Evolutionary conservation across 2,888 invertebrate species (phyloP).

Genomic region (Andrena minutula): DNA sequence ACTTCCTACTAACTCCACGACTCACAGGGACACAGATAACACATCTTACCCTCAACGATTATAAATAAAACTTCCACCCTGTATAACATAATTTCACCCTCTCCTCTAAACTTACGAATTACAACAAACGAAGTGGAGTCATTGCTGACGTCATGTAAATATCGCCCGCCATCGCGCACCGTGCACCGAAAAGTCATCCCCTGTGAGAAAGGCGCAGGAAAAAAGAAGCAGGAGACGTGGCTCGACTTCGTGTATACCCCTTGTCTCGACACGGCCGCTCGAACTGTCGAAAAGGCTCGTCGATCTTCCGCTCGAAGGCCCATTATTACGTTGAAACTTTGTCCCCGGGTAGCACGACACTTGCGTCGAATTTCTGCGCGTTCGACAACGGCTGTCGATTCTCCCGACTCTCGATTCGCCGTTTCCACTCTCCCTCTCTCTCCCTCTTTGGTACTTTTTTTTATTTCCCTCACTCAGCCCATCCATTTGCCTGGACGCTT

Average conservation of each 20-base stretch:
- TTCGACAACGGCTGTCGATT: constrained; percentile 38
- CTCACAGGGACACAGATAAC: too few relatives aligned
- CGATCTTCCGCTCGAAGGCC: constrained; percentile 27
- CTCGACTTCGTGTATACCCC: constrained; percentile 19
- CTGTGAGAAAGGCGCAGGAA: not conserved
- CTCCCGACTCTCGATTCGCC: not conserved
- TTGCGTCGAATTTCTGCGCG: constrained; percentile 13
- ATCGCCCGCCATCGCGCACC: not conserved
- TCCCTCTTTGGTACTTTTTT: too few relatives aligned
- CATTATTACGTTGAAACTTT: constrained; percentile 33
- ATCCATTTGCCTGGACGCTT: constrained; percentile 40
- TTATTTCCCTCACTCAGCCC: not conserved
- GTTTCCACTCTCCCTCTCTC: not conserved
- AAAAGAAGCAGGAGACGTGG: constrained; percentile 12
- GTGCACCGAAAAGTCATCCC: not conserved
- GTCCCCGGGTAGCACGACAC: not conserved
- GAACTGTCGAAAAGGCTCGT: constrained; percentile 21
- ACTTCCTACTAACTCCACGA: too few relatives aligned
- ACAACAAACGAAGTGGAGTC: not conserved
- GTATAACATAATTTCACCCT: too few relatives aligned
- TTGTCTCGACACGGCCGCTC: not conserved
- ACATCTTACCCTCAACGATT: too few relatives aligned
- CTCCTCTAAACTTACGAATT: not conserved
- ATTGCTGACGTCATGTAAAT: not conserved
- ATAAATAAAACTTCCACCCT: too few relatives aligned